Evolutionary conservation across 2,113 vertebrate genomes (phyloP).

Genomic region (Oryzias curvinotus): DNA sequence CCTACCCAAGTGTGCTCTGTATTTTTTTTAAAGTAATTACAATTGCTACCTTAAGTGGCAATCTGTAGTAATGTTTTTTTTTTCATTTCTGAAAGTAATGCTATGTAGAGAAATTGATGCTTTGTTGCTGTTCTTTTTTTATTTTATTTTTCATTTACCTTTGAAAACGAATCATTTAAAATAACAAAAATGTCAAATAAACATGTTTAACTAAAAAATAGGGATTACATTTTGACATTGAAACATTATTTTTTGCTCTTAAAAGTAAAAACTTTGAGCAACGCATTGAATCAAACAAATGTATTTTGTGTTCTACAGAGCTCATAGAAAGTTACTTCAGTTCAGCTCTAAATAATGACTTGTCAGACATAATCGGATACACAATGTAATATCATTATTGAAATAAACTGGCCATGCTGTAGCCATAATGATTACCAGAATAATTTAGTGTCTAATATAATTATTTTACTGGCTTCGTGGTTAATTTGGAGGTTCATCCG

Average conservation of each 20-base stretch:
- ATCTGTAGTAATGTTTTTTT: neutral
- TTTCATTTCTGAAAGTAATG: conserved; percentile 10
- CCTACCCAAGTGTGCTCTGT: conserved; percentile 20
- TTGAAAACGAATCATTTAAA: too few species aligned
- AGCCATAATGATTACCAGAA: conserved; percentile 28
- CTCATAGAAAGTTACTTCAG: conserved; percentile 8
- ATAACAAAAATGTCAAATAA: too few species aligned
- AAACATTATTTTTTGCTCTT: too few species aligned
- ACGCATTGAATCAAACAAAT: too few species aligned
- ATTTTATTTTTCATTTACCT: too few species aligned
- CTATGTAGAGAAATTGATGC: conserved; percentile 1
- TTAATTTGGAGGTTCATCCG: conserved; percentile 59
- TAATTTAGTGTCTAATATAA: conserved; percentile 54
- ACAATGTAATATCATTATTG: conserved; percentile 8
- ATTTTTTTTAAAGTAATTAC: conserved; percentile 20
- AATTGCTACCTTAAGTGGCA: conserved; percentile 25
- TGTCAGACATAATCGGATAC: conserved; percentile 16
- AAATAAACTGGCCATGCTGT: conserved; percentile 18
- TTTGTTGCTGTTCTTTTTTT: too few species aligned
- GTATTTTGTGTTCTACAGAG: neutral
- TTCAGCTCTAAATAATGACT: conserved; percentile 3
- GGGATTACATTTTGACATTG: too few species aligned
- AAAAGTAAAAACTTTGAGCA: too few species aligned
- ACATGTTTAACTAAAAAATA: too few species aligned
- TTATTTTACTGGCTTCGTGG: conserved; percentile 43